These are phyloP conservation scores for Myripristis jacobus DNA, from an alignment of 2,797 vertebrate species.

Conservation along the genomic window DNA sequence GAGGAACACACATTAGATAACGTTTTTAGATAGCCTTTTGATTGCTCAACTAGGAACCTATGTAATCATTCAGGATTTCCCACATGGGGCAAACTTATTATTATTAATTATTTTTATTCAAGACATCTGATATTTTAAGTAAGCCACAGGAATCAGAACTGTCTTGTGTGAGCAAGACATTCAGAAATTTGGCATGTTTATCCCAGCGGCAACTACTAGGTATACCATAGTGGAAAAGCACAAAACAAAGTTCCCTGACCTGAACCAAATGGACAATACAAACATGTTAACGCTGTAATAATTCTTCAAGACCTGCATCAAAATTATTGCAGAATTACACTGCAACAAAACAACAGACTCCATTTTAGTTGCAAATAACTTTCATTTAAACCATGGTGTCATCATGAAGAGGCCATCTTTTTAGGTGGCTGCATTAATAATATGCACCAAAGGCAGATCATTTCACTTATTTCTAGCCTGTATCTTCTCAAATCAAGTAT, in stretches of 20 bases:
- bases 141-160: not conserved
- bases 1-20: conserved; percentile 19
- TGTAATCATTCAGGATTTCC: not conserved
- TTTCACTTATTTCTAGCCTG: no score
- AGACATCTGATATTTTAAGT: not conserved
- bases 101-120: not conserved
- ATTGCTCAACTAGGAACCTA: not conserved
- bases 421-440: no score
- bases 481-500: no score
- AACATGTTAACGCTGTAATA: not conserved
- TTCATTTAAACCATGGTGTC: not conserved
- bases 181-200: not conserved
- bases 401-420: no score
- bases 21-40: not conserved
- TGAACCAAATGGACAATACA: not conserved
- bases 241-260: no score
- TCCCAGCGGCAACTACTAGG: not conserved
- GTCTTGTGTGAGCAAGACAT: not conserved
- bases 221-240: not conserved
- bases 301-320: not conserved
- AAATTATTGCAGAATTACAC: not conserved
- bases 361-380: not conserved
- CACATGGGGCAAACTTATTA: not conserved
- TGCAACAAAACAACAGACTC: not conserved
- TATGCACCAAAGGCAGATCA: no score